phyloP scores from a whole-genome alignment of 2,113 vertebrate genomes.

The Montifringilla adamsi region DNA sequence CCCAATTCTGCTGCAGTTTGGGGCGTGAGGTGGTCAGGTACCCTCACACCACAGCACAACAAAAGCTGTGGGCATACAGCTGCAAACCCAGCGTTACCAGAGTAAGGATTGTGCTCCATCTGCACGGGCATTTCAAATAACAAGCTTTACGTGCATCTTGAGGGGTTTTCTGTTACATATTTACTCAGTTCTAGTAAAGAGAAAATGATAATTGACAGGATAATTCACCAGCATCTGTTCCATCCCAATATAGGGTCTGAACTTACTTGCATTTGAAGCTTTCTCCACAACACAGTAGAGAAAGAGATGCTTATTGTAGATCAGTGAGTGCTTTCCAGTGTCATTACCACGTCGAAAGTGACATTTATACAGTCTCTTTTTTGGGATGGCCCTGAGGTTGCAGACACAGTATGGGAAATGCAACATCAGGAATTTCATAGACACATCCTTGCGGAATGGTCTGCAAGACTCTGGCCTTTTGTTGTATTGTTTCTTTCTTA shows the following conservation, averaged over 20 bases:
- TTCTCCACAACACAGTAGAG: not conserved
- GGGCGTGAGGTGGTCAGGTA: fast-evolving
- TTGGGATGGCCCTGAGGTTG: not conserved
- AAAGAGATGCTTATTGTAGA: not conserved
- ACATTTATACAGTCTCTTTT: not conserved
- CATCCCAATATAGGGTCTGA: not conserved
- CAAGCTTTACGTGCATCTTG: not conserved
- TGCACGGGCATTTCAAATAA: not conserved
- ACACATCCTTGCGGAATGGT: not conserved
- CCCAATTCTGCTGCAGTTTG: not conserved
- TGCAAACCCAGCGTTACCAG: not conserved
- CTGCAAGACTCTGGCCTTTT: not conserved
- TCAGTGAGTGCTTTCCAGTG: not conserved
- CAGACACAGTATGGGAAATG: not conserved
- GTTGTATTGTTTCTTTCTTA: not conserved
- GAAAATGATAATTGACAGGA: not conserved
- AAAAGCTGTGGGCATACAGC: not conserved
- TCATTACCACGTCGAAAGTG: not conserved
- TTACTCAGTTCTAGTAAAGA: not conserved
- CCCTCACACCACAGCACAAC: not conserved
- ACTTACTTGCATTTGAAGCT: not conserved
- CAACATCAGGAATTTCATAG: not conserved
- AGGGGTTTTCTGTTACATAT: not conserved
- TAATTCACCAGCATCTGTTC: not conserved
- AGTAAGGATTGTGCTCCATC: not conserved